Conservation (phyloP, 2,113 vertebrate genomes). For the Macquaria ambigua region DNA sequence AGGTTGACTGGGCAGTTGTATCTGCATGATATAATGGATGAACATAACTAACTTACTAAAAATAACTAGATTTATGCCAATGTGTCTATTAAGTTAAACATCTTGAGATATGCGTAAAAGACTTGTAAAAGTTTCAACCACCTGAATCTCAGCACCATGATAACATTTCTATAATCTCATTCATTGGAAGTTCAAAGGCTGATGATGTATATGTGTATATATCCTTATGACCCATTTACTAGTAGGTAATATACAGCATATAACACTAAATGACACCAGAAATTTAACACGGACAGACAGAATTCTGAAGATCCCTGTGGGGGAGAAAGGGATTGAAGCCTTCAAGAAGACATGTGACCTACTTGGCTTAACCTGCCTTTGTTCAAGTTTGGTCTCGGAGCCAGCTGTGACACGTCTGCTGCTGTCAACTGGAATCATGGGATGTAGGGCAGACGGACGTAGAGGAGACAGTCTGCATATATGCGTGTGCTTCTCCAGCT, state of each 20-base stretch:
- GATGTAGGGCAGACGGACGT: slow-evolving; percentile 59
- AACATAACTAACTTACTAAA: not conserved
- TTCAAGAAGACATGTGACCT: slow-evolving; percentile 64
- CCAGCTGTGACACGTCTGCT: slow-evolving; percentile 79
- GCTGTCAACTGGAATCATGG: slow-evolving; percentile 81
- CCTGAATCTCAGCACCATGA: not conserved
- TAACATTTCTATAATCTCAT: not conserved
- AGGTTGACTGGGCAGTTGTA: not conserved
- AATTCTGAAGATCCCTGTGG: slow-evolving; percentile 35
- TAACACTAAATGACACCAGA: slow-evolving; percentile 43
- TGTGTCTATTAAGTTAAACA: no score
- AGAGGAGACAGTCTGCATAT: slow-evolving; percentile 44
- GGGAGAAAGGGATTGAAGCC: slow-evolving; percentile 37
- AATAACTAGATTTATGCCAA: no score
- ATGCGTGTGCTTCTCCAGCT: slow-evolving; percentile 49
- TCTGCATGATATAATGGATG: not conserved
- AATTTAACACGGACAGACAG: slow-evolving; percentile 22
- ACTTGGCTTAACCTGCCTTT: slow-evolving; percentile 80
- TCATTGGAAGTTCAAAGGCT: not conserved
- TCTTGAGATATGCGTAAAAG: not conserved
- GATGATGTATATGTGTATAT: not conserved
- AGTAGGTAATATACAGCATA: no score
- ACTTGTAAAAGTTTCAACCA: not conserved
- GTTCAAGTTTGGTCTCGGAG: slow-evolving; percentile 73
- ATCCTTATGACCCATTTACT: no score